Evolutionary conservation across 2,113 vertebrate genomes (phyloP).

Genomic region (Holacanthus passer): DNA sequence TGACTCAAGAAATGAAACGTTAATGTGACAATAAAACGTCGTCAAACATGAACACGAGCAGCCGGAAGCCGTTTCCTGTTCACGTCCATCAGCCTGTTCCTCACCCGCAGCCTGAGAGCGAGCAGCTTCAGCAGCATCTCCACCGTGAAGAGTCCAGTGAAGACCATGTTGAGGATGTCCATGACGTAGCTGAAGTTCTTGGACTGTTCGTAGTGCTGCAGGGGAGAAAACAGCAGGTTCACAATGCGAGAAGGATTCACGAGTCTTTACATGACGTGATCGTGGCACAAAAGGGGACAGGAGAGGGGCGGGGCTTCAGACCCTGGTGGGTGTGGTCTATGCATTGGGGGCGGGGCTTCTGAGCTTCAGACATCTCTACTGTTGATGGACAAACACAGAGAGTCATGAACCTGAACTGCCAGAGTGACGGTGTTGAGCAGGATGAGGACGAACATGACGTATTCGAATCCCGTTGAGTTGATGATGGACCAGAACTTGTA

Average conservation of each 20-base stretch:
- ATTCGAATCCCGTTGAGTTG: conserved; percentile 94
- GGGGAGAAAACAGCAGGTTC: background rate
- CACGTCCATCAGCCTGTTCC: too few relatives aligned
- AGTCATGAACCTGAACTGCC: conserved; percentile 87
- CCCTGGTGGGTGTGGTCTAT: too few relatives aligned
- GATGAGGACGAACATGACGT: conserved; percentile 96
- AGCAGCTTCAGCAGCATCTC: conserved; percentile 97
- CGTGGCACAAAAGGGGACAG: too few relatives aligned
- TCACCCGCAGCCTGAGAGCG: conserved; percentile 91
- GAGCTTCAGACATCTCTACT: background rate
- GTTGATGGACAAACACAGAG: too few relatives aligned
- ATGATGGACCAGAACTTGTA: conserved; percentile 94
- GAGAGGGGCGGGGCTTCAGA: background rate
- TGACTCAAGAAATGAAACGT: too few relatives aligned
- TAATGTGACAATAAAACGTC: too few relatives aligned
- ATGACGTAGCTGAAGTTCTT: conserved; percentile 91
- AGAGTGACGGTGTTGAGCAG: conserved; percentile 94
- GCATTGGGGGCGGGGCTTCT: background rate
- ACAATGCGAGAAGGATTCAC: too few relatives aligned
- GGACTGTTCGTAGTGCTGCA: conserved; percentile 93
- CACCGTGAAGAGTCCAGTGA: conserved; percentile 93
- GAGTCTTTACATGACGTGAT: too few relatives aligned
- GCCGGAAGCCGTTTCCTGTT: too few relatives aligned
- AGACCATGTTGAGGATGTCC: conserved; percentile 97
- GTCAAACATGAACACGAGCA: too few relatives aligned